Evolutionary conservation across 2,888 invertebrate genomes (phyloP).

Genomic region (Spisula subtruncata): DNA sequence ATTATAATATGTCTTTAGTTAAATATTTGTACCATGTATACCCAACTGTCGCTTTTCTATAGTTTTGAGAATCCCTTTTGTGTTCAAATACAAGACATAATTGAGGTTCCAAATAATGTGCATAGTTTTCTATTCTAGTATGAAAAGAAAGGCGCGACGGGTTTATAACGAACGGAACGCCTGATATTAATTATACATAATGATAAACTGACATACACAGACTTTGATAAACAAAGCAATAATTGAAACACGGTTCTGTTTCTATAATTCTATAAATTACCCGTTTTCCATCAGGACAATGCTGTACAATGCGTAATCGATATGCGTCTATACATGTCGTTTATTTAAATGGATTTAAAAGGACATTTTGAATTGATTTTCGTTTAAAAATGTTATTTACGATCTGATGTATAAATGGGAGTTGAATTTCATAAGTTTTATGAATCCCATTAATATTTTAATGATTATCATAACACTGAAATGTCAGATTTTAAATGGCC

Average conservation of each 20-base stretch:
- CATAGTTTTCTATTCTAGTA: not conserved
- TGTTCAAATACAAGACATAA: not conserved
- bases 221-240: not conserved
- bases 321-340: not conserved
- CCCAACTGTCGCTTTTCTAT: not conserved
- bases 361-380: constrained; percentile 5
- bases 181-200: not conserved
- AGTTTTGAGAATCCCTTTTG: not conserved
- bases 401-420: too few relatives aligned
- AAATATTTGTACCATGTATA: too few relatives aligned
- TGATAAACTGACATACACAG: not conserved
- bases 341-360: not conserved
- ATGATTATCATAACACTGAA: too few relatives aligned
- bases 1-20: too few relatives aligned
- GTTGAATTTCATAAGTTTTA: too few relatives aligned
- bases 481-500: too few relatives aligned
- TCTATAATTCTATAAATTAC: constrained; percentile 13
- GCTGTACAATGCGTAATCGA: not conserved
- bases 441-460: too few relatives aligned
- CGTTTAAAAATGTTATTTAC: not conserved
- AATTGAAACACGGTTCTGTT: not conserved
- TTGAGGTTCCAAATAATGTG: not conserved
- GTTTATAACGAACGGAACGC: not conserved
- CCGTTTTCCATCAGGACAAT: not conserved
- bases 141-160: not conserved